Base-by-base conservation (phyloP, 2,113 vertebrate genomes). In the Syrmaticus mikado region DNA sequence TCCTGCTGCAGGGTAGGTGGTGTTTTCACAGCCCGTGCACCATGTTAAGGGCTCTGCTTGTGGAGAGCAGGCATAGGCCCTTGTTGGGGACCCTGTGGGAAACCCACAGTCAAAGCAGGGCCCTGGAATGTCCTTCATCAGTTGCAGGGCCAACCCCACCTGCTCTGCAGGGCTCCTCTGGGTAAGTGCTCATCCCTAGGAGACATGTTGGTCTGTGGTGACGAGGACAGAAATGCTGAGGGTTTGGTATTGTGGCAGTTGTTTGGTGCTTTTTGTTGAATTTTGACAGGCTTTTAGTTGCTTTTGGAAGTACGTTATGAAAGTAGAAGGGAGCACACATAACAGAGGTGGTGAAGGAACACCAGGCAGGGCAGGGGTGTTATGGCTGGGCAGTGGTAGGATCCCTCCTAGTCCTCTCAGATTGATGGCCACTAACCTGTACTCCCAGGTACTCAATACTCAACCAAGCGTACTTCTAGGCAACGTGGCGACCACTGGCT, bases 271-370 rank as follows among this genome's bases (percentile, higher is more conserved):
- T 55, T 82, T 34, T 0, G 0, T 43, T 61, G 71, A 15, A 5
- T 85, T 93, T 92, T 79, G 55, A 52, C 36, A 43, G 52, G 17
- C 30, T 91, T 13, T 45, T 14, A 16, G 73, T n/a, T 81, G 55
- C 76, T 88, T 92, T 64, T 67, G 68, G 64, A 64, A 90, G 83
- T 66, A 55, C 36, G 1, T 71, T 21, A 27, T 67, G 11, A 67
- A 64, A 82, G 48, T 25, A 68, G 85, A 80, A 77, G 17, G 77
- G 50, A 7, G 1, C 66, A 22, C 14, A 8, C 10, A 19, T 43
- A 60, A 27, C 0, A 28, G 52, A 2, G 24, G 17, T 61, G 62
- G 21, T 79, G 62, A 41, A 43, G 43, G 0, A 2, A 0, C 30
- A 24, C 82, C 7, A 21, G 52, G 83, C 78, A 43, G 65, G 22